Conservation (phyloP, 1,140 invertebrate genomes). For the Papilio polytes region DNA sequence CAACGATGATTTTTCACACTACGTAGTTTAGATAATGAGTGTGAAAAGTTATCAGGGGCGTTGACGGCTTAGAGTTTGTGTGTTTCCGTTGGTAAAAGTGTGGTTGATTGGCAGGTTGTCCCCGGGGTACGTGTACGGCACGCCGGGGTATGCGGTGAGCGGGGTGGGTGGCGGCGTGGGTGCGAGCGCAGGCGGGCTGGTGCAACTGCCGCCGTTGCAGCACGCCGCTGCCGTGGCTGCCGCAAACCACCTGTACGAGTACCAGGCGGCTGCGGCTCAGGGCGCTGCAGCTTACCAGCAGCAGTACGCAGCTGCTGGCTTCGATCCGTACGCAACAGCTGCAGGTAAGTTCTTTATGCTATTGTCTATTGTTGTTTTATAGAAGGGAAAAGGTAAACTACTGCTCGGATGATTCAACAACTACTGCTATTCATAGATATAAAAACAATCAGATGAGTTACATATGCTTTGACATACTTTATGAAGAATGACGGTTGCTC, state of each 20-base stretch:
- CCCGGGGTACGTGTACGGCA: conserved; percentile 90
- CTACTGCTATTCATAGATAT: background rate
- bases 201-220: conserved; percentile 88
- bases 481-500: background rate
- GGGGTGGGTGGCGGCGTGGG: conserved; percentile 84
- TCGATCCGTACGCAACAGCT: conserved; percentile 87
- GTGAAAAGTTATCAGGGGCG: conserved; percentile 49
- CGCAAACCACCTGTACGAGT: conserved; percentile 89
- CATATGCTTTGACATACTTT: background rate
- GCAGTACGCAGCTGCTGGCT: conserved; percentile 88
- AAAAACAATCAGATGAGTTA: background rate
- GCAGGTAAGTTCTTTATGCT: conserved; percentile 52
- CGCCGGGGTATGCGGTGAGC: conserved; percentile 85
- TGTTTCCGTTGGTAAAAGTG: background rate
- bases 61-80: conserved; percentile 3
- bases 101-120: conserved; percentile 85
- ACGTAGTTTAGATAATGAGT: conserved; percentile 39
- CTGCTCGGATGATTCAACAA: background rate
- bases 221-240: conserved; percentile 89
- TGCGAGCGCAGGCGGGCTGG: conserved; percentile 79
- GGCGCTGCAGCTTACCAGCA: conserved; percentile 87
- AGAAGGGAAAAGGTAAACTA: background rate
- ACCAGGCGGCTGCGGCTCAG: conserved; percentile 88
- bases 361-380: conserved; percentile 3
- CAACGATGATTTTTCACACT: conserved; percentile 55